Base-by-base conservation (phyloP, 1,140 invertebrate species). In the Rhynchophorus ferrugineus region DNA sequence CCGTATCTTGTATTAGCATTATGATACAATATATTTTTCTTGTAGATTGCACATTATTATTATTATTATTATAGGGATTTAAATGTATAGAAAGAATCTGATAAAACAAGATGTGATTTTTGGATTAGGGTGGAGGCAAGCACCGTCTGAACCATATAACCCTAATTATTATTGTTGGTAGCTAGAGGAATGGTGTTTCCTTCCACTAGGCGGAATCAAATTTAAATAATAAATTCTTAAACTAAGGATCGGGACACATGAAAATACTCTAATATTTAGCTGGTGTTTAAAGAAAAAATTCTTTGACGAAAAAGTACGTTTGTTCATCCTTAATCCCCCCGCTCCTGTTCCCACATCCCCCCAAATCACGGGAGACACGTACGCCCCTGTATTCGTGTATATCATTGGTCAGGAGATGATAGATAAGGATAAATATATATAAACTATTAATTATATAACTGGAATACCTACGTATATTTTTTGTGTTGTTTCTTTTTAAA, bases 41-140 rank as follows among this genome's bases (percentile, higher is more conserved):
- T 54, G 57, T 63, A 63, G 61, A 57, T 56, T 63, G 61, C 61
- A 63, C 61, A 61, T 57, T 58, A 52, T n/a, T n/a, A n/a, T n/a
- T n/a, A n/a, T n/a, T n/a, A n/a, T n/a, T n/a, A n/a, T 61, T 57
- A 54, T 56, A 57, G 46, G 34, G 45, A 52, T 59, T 60, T 61
- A 53, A 61, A 60, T 61, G 60, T 61, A 61, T 61, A 61, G 57
- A 55, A 57, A 57, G 49, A 56, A 59, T 56, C 49, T 49, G 59
- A 59, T 49, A n/a, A n/a, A n/a, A n/a, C n/a, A n/a, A n/a, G 43
- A 56, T 61, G 57, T 57, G 57, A 59, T 61, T 56, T 43, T 8
- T 33, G 33, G 34, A 42, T n/a, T 29, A 43, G 19, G 43, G 22
- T 19, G n/a, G 45, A 20, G 34, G 13, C 3, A 14, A 6, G 13